Evolutionary conservation across 2,797 vertebrate genomes (phyloP).

Genomic region (Sarcophilus harrisii): DNA sequence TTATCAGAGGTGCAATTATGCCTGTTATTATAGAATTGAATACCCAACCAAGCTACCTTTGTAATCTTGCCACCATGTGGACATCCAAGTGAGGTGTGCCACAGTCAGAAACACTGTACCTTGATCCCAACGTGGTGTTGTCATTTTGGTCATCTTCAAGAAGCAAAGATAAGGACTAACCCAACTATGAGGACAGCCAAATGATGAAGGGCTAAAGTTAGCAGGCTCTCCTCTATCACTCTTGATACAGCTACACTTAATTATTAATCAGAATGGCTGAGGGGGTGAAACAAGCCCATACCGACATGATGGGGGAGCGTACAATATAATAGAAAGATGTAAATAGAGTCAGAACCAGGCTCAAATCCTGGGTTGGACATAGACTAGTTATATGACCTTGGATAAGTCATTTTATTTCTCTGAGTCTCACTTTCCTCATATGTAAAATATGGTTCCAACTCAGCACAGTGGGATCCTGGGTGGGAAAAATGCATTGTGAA

Average conservation of each 20-base stretch:
- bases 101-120: neutral
- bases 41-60: neutral
- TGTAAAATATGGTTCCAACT: neutral
- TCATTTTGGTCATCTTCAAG: neutral
- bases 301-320: neutral
- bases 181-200: neutral
- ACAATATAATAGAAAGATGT: neutral
- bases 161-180: neutral
- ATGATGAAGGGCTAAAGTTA: neutral
- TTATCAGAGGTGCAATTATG: neutral
- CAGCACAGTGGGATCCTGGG: neutral
- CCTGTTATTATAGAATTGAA: neutral
- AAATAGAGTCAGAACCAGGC: neutral
- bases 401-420: neutral
- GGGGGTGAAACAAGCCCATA: neutral
- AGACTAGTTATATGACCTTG: neutral
- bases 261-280: neutral
- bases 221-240: neutral
- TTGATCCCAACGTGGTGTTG: neutral
- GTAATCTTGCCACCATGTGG: neutral
- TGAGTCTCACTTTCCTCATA: neutral
- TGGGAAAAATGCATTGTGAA: neutral
- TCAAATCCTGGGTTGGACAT: neutral
- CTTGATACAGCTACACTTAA: neutral
- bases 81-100: neutral